Conservation (phyloP, 2,888 invertebrate species). For the Dastarcus helophoroides region DNA sequence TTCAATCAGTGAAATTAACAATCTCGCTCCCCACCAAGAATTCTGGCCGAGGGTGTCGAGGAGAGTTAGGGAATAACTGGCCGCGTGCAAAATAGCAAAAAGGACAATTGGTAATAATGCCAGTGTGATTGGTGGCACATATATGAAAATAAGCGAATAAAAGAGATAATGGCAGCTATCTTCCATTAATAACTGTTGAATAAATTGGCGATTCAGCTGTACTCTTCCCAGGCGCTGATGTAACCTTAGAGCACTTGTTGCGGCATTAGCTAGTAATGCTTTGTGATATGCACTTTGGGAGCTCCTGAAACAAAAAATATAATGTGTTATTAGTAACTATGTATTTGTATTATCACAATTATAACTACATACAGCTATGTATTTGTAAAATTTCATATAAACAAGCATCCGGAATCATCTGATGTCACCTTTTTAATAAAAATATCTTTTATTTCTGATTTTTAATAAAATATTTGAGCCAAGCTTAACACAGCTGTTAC, state of each 20-base stretch:
- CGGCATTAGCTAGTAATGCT: slow-evolving; percentile 85
- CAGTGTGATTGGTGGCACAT: slow-evolving; percentile 77
- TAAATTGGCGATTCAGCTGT: slow-evolving; percentile 70
- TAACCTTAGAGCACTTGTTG: slow-evolving; percentile 85
- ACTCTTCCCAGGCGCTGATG: slow-evolving; percentile 88
- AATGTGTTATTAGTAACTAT: too few species aligned
- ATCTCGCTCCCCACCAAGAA: slow-evolving; percentile 78
- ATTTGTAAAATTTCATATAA: too few species aligned
- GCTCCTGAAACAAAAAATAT: slow-evolving; percentile 43
- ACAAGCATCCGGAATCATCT: too few species aligned
- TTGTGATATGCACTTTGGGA: slow-evolving; percentile 79
- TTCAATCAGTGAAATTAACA: slow-evolving; percentile 79
- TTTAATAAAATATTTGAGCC: too few species aligned
- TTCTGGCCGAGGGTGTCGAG: slow-evolving; percentile 90
- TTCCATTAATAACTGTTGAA: slow-evolving; percentile 69
- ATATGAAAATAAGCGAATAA: slow-evolving; percentile 90
- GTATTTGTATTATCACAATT: too few species aligned
- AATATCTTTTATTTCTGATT: too few species aligned
- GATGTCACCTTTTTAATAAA: too few species aligned
- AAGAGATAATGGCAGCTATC: slow-evolving; percentile 95
- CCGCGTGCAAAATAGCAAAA: slow-evolving; percentile 85
- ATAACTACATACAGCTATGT: too few species aligned
- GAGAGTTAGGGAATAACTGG: slow-evolving; percentile 80
- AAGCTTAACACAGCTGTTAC: too few species aligned
- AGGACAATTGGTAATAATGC: slow-evolving; percentile 82